Percentiles rank a stretch among this genome's conserved stretches.
Evolutionary conservation across 2,888 invertebrate genomes (phyloP).

Genomic region (Anaspis maculata): DNA sequence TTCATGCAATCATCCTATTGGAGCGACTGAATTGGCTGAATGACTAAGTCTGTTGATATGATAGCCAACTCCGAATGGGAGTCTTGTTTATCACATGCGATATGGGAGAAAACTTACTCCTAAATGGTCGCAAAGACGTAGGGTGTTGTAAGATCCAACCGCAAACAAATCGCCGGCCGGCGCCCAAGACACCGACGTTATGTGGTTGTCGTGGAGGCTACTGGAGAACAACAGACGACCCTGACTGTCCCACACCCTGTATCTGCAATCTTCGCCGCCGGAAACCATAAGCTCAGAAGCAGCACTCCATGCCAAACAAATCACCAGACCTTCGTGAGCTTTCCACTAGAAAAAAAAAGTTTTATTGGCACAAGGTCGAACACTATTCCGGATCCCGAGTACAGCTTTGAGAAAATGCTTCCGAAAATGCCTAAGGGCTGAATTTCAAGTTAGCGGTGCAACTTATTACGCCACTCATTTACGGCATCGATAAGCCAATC

Average conservation of each 20-base stretch:
- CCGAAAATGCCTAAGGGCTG: too few relatives aligned
- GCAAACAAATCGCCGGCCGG: slow-evolving; percentile 87
- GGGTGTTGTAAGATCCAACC: slow-evolving; percentile 86
- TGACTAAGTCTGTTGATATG: too few relatives aligned
- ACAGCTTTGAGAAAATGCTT: too few relatives aligned
- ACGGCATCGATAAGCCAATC: too few relatives aligned
- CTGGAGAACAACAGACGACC: slow-evolving; percentile 85
- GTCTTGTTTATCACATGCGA: neutral
- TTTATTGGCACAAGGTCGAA: too few relatives aligned
- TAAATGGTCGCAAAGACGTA: slow-evolving; percentile 85
- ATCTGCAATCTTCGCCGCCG: slow-evolving; percentile 88
- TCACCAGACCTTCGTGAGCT: slow-evolving; percentile 89
- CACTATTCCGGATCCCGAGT: too few relatives aligned
- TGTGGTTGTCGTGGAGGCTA: slow-evolving; percentile 78
- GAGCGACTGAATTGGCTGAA: too few relatives aligned
- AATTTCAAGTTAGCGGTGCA: too few relatives aligned
- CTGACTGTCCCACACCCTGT: slow-evolving; percentile 83
- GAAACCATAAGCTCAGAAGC: slow-evolving; percentile 86
- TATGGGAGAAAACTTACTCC: slow-evolving; percentile 57
- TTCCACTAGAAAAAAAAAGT: slow-evolving; percentile 73
- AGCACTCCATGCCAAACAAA: slow-evolving; percentile 92
- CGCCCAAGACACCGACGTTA: slow-evolving; percentile 86
- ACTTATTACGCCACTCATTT: too few relatives aligned
- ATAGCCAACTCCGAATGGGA: too few relatives aligned
- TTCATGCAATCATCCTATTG: too few relatives aligned